A percentile compares a stretch with the other conserved stretches of the same genome.
These are phyloP conservation scores for Paramormyrops kingsleyae DNA, from an alignment of 2,113 vertebrate genomes.

Conservation along the genomic window DNA sequence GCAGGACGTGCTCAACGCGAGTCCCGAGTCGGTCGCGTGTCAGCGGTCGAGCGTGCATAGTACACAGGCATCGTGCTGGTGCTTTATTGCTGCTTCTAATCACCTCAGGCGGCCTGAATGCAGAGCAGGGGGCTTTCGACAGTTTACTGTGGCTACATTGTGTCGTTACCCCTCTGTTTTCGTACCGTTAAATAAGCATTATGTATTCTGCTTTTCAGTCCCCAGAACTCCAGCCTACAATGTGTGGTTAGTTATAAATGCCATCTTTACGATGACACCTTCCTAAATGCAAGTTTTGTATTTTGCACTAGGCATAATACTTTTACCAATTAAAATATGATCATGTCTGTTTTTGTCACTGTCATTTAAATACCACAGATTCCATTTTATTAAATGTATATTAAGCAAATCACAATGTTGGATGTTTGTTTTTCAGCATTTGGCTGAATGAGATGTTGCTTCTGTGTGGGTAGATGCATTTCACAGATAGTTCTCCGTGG, in stretches of 20 bases:
- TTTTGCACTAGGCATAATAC: neutral
- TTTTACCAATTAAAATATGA: neutral
- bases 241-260: neutral
- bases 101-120: neutral
- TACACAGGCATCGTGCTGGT: constrained; percentile 52
- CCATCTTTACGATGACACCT: neutral
- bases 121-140: neutral
- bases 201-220: neutral
- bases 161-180: neutral
- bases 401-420: neutral
- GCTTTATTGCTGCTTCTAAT: constrained; percentile 49
- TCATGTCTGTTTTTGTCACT: neutral
- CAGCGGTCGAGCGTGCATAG: neutral
- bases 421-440: neutral
- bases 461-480: neutral
- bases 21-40: constrained; percentile 23
- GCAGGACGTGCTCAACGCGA: constrained; percentile 84
- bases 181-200: neutral
- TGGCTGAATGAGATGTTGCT: neutral
- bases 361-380: neutral
- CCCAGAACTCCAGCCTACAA: neutral
- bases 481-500: neutral
- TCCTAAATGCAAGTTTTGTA: neutral
- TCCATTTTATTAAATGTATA: neutral
- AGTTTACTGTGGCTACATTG: neutral